Evolutionary conservation across 2,113 vertebrate genomes (phyloP), one percentile per base, ranked within the genome.

Genomic region (Xenopus laevis): DNA sequence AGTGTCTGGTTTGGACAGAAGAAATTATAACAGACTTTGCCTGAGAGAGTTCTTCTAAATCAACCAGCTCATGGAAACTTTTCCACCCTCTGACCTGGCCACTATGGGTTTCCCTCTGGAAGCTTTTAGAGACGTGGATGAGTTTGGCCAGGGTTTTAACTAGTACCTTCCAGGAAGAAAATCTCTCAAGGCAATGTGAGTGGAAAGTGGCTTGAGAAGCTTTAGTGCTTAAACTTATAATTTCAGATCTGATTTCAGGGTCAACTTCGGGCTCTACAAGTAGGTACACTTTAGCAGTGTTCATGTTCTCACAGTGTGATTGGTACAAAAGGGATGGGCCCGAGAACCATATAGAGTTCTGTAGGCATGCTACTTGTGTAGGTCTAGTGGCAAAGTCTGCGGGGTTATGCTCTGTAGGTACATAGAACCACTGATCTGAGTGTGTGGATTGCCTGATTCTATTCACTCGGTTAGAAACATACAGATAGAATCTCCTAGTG

Each of bases 101-200:
- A 27, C 23, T 58, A 20, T 20, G 7, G 12, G 16, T 58, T 58
- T 58, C 17, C 8, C 17, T 58, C 55, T 20, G 12, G 17, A 58
- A 58, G 12, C 8, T 9, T 58, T 58, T 58, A n/a, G 55, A 10
- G 17, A 58, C 55, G 6, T 58, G 55, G 55, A 58, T 58, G 55
- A 58, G 9, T 58, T 3, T 47, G 13, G 46, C 46, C 13, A 47
- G 9, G 13, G 13, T 47, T 13, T 47, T 47, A 47, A 47, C 46
- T 47, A 47, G 13, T 47, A 13, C 13, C 46, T 47, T 47, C 55
- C 16, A 58, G 55, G 9, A 11, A 47, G 46, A 58, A 58, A 58
- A 58, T n/a, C 55, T 58, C 55, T 58, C 55, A 58, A 58, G 16
- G 16, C 55, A 58, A 17, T 58, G 55, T 58, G 55, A n/a, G 17